A percentile compares a stretch with the other conserved stretches of the same genome.
Evolutionary conservation across 1,140 invertebrate species (phyloP).

Genomic region (Euwallacea fornicatus): DNA sequence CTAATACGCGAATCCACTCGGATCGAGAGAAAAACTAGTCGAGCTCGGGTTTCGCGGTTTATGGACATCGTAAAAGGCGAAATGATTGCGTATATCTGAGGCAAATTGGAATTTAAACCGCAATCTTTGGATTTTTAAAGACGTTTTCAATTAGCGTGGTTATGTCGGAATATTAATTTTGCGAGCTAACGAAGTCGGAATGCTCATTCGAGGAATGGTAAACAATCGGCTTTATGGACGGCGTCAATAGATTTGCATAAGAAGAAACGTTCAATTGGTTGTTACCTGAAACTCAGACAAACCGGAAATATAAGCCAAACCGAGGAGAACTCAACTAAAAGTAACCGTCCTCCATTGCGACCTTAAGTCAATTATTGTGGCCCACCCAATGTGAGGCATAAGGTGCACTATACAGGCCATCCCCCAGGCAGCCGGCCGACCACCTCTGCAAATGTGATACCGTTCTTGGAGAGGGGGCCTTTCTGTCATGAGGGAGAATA

Average conservation of each 20-base stretch:
- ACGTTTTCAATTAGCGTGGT: conserved; percentile 14
- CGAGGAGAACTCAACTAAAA: no score
- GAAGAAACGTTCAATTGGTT: no score
- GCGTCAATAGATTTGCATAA: neutral
- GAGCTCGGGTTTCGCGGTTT: conserved; percentile 26
- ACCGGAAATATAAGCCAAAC: no score
- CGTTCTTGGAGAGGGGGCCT: no score
- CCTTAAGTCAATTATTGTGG: no score
- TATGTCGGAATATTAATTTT: conserved; percentile 26
- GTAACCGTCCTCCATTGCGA: no score
- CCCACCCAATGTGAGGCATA: no score
- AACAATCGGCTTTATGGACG: conserved; percentile 3
- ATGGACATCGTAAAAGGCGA: conserved; percentile 34
- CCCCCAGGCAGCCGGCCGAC: no score
- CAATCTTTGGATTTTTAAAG: conserved; percentile 19
- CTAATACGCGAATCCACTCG: conserved; percentile 31
- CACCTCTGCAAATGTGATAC: no score
- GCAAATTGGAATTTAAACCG: conserved; percentile 25
- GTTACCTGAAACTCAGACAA: no score
- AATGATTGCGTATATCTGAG: conserved; percentile 27
- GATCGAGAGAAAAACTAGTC: conserved; percentile 2
- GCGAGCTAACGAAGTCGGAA: conserved; percentile 15
- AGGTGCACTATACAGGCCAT: no score
- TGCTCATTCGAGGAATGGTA: neutral
- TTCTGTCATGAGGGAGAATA: no score